Percentiles rank a stretch among this genome's conserved stretches.
Conservation (phyloP, 2,888 invertebrate species). For the Frankliniella fusca region DNA sequence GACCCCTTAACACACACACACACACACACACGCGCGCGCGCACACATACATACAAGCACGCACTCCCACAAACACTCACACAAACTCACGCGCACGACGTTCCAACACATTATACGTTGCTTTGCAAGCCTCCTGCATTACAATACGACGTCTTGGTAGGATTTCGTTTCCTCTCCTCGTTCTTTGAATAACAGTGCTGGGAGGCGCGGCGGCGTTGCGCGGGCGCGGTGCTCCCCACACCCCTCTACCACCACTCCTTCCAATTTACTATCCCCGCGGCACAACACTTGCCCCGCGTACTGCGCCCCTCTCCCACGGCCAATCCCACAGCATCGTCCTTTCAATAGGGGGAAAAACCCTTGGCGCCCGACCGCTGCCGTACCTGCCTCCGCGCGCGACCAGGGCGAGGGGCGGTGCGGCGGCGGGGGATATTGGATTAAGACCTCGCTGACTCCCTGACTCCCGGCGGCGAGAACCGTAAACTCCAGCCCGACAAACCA, state of each 20-base stretch:
- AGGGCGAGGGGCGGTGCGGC: not conserved
- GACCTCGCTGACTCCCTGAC: not conserved
- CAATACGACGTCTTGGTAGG: not conserved
- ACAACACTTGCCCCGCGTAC: not conserved
- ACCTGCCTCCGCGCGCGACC: no score
- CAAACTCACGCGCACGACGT: no score
- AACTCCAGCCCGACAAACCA: not conserved
- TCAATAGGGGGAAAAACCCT: no score
- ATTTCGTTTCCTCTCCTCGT: no score
- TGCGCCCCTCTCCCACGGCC: not conserved
- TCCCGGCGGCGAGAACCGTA: not conserved
- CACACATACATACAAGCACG: no score
- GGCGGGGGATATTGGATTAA: constrained; percentile 8
- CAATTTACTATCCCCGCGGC: not conserved
- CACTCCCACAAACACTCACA: no score
- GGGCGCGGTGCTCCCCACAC: no score
- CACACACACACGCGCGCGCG: no score
- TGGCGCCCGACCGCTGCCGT: no score
- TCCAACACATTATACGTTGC: no score
- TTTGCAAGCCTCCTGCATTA: not conserved
- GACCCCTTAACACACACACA: not conserved
- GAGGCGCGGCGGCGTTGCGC: no score
- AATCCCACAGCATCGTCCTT: not conserved
- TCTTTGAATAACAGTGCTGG: no score
- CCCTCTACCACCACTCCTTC: not conserved